Evolutionary conservation across 2,888 invertebrate genomes (phyloP).

Genomic region (Hecatera dysodea): DNA sequence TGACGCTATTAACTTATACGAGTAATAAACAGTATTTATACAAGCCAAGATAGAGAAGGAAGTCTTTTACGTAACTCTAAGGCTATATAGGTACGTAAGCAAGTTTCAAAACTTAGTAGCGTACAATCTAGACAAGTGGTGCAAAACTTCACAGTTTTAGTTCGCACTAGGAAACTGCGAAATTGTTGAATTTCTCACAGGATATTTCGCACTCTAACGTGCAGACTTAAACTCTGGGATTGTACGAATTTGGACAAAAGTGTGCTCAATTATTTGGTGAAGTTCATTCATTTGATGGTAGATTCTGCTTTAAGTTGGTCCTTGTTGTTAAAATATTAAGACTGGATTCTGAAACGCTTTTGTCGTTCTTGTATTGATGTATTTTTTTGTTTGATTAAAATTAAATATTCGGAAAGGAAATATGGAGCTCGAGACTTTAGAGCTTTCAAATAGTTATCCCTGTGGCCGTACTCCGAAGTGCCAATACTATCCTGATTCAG

Average conservation of each 20-base stretch:
- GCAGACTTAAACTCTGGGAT: constrained; percentile 32
- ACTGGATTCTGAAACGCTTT: constrained; percentile 1
- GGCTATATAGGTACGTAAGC: constrained; percentile 27
- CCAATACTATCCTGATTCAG: no score
- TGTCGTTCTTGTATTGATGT: background rate
- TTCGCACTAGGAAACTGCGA: constrained; percentile 43
- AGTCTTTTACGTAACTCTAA: constrained; percentile 24
- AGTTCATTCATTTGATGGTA: constrained; percentile 11
- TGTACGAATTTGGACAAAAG: constrained; percentile 41
- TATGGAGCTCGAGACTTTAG: background rate
- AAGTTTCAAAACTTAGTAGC: constrained; percentile 45
- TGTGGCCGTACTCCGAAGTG: no score
- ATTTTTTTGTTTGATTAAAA: no score
- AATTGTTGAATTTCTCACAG: constrained; percentile 55
- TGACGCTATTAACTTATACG: background rate
- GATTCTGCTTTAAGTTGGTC: constrained; percentile 10
- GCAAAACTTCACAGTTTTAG: constrained; percentile 65
- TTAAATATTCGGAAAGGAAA: constrained; percentile 10
- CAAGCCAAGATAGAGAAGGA: constrained; percentile 21
- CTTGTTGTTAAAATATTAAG: constrained; percentile 27
- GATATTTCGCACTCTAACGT: constrained; percentile 41
- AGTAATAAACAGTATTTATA: constrained; percentile 43
- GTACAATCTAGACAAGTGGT: constrained; percentile 54
- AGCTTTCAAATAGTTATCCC: background rate
- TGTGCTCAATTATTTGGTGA: constrained; percentile 41